Evolutionary conservation across 2,113 vertebrate species (phyloP).

Genomic region (Xiphorhynchus elegans): DNA sequence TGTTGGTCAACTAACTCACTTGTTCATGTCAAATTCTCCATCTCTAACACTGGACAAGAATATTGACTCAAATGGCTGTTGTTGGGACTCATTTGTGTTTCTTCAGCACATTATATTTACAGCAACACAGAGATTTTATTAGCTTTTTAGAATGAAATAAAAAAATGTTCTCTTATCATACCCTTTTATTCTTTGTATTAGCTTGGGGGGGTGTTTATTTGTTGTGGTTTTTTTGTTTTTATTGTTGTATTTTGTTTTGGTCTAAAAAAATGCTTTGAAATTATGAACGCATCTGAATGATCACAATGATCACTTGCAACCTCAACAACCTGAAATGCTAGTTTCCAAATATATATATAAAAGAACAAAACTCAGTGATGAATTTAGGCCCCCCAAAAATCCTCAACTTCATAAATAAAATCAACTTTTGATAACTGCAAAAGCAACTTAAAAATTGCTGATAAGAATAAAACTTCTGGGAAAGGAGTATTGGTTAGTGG

Average conservation of each 20-base stretch:
- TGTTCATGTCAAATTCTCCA: background rate
- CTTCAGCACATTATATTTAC: background rate
- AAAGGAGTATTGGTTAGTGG: background rate
- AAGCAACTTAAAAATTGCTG: background rate
- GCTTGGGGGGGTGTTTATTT: background rate
- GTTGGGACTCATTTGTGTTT: background rate
- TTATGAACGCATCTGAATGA: background rate
- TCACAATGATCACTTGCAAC: background rate
- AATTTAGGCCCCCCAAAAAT: background rate
- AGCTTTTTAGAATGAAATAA: background rate
- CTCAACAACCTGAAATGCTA: background rate
- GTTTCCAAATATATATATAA: background rate
- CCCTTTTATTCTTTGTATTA: background rate
- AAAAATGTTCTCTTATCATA: background rate
- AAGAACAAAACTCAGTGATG: background rate
- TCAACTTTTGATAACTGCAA: background rate
- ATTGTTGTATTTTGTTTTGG: background rate
- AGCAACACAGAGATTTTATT: background rate
- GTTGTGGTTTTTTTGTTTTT: background rate
- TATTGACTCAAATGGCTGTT: background rate
- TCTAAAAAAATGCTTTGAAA: background rate
- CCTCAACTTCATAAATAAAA: background rate
- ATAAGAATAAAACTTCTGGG: background rate
- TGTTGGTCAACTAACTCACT: background rate
- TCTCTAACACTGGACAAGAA: background rate